A percentile compares a stretch with the other conserved stretches of the same genome.
phyloP scores from a whole-genome alignment of 2,113 vertebrate genomes.

The Numida meleagris region DNA sequence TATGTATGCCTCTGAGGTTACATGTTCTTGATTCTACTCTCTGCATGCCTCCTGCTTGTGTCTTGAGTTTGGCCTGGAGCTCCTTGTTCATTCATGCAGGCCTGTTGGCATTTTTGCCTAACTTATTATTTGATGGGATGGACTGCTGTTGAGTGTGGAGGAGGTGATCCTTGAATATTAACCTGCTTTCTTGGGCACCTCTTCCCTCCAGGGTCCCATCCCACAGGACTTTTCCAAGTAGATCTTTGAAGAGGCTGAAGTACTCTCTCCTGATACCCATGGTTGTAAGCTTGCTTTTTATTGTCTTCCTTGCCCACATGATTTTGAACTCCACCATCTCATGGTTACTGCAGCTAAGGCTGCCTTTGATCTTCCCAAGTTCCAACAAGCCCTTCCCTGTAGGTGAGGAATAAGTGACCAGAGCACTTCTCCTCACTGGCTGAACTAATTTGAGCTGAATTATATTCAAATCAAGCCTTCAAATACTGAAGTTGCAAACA shows the following conservation, averaged over 20 bases:
- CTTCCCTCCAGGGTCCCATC: not conserved
- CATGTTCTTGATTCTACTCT: not conserved
- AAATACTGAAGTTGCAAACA: not conserved
- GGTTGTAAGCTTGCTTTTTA: not conserved
- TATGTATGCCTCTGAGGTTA: not conserved
- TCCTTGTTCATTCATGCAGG: not conserved
- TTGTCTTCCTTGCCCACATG: not conserved
- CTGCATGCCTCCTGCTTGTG: not conserved
- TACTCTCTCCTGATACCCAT: not conserved
- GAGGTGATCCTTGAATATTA: not conserved
- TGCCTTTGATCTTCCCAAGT: not conserved
- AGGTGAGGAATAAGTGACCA: not conserved
- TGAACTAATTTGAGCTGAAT: not conserved
- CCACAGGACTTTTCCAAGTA: not conserved
- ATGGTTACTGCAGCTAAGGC: not conserved
- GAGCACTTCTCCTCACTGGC: not conserved
- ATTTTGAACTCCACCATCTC: not conserved
- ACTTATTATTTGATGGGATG: not conserved
- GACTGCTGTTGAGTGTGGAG: not conserved
- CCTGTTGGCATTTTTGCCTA: not conserved
- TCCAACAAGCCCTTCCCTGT: rapidly evolving
- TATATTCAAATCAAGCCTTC: not conserved
- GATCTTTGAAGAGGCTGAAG: not conserved
- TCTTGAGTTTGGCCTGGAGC: not conserved
- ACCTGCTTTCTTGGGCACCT: not conserved